These are phyloP conservation scores for Anthrax anthrax DNA, from an alignment of 2,888 invertebrate species.

Conservation along the genomic window DNA sequence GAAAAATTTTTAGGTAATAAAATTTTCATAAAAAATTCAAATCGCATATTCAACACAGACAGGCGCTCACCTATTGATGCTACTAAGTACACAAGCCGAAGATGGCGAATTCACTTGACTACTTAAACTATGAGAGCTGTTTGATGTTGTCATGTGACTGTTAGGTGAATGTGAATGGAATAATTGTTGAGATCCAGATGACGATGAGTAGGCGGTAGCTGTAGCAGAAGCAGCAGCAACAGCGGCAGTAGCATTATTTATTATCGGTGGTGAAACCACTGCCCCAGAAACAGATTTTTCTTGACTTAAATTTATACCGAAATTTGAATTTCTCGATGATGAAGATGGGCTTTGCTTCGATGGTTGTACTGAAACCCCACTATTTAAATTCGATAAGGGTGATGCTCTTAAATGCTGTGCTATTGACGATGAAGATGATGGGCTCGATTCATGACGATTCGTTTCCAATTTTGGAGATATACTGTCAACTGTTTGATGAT, in stretches of 20 bases:
- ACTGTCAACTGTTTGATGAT: constrained; percentile 14
- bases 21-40: background rate
- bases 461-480: constrained; percentile 14
- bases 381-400: background rate
- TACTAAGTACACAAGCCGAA: constrained; percentile 40
- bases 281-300: constrained; percentile 7
- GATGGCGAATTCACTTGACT: constrained; percentile 13
- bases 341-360: constrained; percentile 15
- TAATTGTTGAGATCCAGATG: constrained; percentile 18
- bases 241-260: constrained; percentile 5
- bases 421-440: constrained; percentile 12
- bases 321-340: constrained; percentile 12
- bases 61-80: constrained; percentile 45
- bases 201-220: constrained; percentile 12
- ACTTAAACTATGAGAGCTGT: constrained; percentile 27
- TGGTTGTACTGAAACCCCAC: constrained; percentile 13
- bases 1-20: background rate
- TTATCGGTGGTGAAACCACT: background rate
- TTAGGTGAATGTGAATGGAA: constrained; percentile 21
- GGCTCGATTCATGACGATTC: constrained; percentile 19
- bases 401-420: constrained; percentile 5
- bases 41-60: constrained; percentile 8
- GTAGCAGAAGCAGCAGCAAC: constrained; percentile 10
- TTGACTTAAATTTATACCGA: constrained; percentile 3
- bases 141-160: constrained; percentile 20